Conservation (phyloP, 2,797 vertebrate species). For the Oreonectes daqikongensis region DNA sequence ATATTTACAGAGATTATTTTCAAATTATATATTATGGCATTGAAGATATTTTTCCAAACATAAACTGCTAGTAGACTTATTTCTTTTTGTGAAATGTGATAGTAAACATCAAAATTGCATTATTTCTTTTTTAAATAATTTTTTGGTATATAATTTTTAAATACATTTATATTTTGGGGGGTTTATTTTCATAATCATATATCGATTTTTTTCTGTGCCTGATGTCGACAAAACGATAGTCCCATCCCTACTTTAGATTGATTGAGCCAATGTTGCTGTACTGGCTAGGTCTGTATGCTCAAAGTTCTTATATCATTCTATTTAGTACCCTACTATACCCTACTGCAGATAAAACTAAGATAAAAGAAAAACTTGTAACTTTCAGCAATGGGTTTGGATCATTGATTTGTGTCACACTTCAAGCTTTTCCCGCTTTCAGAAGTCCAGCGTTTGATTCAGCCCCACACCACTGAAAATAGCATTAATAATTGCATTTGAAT, state of each 20-base stretch:
- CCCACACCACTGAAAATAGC: background rate
- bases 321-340: background rate
- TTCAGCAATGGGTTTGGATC: background rate
- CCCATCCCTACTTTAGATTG: background rate
- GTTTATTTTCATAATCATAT: background rate
- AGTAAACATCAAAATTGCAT: background rate
- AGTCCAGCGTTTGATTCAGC: background rate
- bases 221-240: no score
- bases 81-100: background rate
- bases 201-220: no score
- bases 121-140: background rate
- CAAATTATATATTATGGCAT: background rate
- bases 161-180: no score
- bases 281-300: no score
- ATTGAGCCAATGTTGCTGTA: background rate
- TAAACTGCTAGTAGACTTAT: background rate
- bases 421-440: background rate
- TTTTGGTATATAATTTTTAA: background rate
- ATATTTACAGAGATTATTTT: background rate
- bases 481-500: slow-evolving; percentile 6
- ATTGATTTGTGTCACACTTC: background rate
- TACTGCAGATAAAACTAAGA: background rate
- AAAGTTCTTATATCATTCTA: background rate
- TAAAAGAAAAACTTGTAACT: background rate
- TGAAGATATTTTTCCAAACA: background rate